Conservation (phyloP, 2,113 vertebrate genomes). For the Spermophilus dauricus region DNA sequence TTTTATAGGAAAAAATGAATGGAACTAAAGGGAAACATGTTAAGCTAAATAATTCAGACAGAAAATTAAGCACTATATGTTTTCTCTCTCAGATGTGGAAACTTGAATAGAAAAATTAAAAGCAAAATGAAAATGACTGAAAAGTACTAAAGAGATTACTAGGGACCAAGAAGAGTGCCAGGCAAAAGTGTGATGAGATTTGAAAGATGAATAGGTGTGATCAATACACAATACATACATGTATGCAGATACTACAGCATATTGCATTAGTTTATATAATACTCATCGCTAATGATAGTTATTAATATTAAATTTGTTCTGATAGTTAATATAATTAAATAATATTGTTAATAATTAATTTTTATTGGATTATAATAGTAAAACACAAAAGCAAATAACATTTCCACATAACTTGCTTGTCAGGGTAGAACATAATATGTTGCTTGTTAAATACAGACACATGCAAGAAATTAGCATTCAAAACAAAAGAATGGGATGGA, state of each 20-base stretch:
- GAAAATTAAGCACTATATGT: no score
- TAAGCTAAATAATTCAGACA: neutral
- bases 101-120: no score
- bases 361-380: no score
- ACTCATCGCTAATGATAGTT: no score
- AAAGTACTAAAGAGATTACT: no score
- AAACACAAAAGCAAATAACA: neutral
- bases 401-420: neutral
- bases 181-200: no score
- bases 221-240: no score
- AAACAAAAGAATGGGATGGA: neutral
- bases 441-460: neutral
- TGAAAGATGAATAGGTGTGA: no score
- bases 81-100: no score
- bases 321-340: neutral
- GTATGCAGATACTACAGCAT: no score
- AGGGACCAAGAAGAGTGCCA: no score
- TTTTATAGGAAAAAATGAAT: neutral
- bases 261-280: neutral
- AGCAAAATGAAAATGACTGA: no score
- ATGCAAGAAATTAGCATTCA: neutral
- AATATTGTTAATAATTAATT: neutral
- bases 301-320: neutral
- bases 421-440: neutral
- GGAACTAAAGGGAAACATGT: neutral